Evolutionary conservation across 1,140 invertebrate species (phyloP), one percentile per base, ranked within the genome.

Genomic region (Solenopsis fugax): DNA sequence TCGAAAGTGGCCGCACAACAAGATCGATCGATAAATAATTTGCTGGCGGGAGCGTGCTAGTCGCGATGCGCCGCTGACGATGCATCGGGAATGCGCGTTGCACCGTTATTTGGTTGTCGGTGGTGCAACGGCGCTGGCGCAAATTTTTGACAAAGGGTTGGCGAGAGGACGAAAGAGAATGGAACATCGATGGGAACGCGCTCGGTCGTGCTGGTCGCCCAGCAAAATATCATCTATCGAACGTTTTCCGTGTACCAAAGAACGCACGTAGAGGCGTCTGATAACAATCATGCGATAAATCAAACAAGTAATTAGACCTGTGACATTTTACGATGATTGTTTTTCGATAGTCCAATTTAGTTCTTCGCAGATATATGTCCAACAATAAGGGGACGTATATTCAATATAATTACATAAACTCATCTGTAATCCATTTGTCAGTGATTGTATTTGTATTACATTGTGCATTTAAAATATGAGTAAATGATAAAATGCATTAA

Each of bases 21-120:
- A 45, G 85, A 87, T 90, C 89, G 89, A 72, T 91, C 90, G 90
- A 89, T 89, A 89, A 91, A 91, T 91, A 91, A 89, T 91, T 91
- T 81, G 34, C 56, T 24, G 60, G 56, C 54, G 75, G 80, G 75
- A 67, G 62, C 29, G 24, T 72, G 50, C 16, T 75, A 48, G 56
- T 77, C 50, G 37, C 62, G 67, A 72, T 62, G 54, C 76, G 21
- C 21, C 62, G 87, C 78, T 86, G 82, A 91, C 89, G 75, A 90
- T 85, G 87, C 81, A 65, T 75, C 73, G 78, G 64, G 62, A 84
- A 71, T 71, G 64, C 77, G 37, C 64, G 78, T 81, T 54, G 78
- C 78, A 29, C 34, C 56, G 60, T 75, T 58, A 76, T 76, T 85
- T 85, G 64, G 24, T 77, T 54, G 87, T 82, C 71, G 52, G 41